These are phyloP conservation scores for Seriola aureovittata DNA, from an alignment of 2,113 vertebrate genomes.

Conservation along the genomic window DNA sequence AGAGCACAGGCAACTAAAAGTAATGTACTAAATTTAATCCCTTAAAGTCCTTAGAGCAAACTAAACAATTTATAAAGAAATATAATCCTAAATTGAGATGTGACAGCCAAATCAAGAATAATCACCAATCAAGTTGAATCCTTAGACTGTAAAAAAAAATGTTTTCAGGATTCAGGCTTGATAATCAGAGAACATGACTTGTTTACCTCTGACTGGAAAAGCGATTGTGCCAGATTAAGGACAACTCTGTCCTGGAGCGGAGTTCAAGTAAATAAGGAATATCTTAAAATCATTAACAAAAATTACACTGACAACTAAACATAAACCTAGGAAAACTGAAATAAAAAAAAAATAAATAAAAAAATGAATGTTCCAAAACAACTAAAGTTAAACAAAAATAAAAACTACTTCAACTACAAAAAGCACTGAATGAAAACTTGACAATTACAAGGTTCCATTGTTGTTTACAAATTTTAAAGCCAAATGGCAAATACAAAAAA, in stretches of 20 bases:
- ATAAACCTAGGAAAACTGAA: neutral
- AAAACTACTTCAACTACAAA: neutral
- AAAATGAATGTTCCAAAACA: neutral
- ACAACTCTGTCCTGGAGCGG: neutral
- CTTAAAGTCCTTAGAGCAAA: conserved; percentile 39
- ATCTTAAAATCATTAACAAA: neutral
- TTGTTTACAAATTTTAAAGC: conserved; percentile 31
- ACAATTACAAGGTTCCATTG: conserved; percentile 41
- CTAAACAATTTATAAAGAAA: conserved; percentile 22
- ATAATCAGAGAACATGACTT: conserved; percentile 26
- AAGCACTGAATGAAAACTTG: conserved; percentile 20
- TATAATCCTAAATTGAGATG: conserved; percentile 24
- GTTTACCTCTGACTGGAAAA: conserved; percentile 7
- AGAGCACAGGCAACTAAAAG: conserved; percentile 11
- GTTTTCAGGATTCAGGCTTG: neutral
- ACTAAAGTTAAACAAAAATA: neutral
- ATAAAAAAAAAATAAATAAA: neutral
- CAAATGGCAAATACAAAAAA: conserved; percentile 1
- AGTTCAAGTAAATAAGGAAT: neutral
- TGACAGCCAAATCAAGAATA: conserved; percentile 30
- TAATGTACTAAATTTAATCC: conserved; percentile 28
- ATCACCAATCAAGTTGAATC: neutral
- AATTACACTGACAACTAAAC: neutral
- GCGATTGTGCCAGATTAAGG: neutral
- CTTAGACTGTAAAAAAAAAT: neutral